Evolutionary conservation across 92 coral and sea anemone genomes (phyloP), one percentile per base, ranked within the genome.

Genomic region (Parazoanthus atlanticus): DNA sequence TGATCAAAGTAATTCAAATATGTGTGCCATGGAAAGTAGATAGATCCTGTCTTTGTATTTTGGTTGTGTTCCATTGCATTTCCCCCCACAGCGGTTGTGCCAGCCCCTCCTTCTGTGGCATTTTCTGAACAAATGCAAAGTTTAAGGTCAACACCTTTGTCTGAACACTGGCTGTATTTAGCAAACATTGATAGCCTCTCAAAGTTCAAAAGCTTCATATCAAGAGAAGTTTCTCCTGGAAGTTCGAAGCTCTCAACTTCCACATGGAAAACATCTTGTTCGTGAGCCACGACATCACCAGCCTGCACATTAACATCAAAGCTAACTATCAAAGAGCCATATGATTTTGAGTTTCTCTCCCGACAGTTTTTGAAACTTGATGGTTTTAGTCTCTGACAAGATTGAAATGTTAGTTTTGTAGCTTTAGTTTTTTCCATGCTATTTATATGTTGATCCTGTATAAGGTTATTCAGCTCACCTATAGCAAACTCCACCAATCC

Each of bases 401-500:
- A 76, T 54, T 91, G 90, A 11, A 73, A 84, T 33, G 87, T 21
- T 29, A n/a, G 69, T n/a, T 66, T 65, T 17, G 21, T 7, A 74
- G 36, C 56, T 43, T 12, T 16, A 19, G 26, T 23, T 28, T 25
- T 17, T 30, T 26, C 43, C 86, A 31, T 28, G 17, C 25, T 6
- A 28, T 64, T 26, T 70, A 80, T 25, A 12, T 64, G 43, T 36
- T 91, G 88, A 25, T 86, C 82, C 80, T 93, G 95, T 17, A 93
- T 21, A 25, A 82, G 71, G 76, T 93, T 95, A 41, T 95, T 95
- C 15, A 95, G 91, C 79, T 93, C 76, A 13, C 98, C 98, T 54
- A 95, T 74, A 47, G 98, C 98, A 36, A 93, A 95, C 88, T 95
- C 98, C 8, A 89, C 94, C 15, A 93, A 72, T 26, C 93, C 88